Percentiles rank a stretch among this genome's conserved stretches.
phyloP scores from a whole-genome alignment of 1,140 invertebrate species.

The Aphaenogaster floridana region DNA sequence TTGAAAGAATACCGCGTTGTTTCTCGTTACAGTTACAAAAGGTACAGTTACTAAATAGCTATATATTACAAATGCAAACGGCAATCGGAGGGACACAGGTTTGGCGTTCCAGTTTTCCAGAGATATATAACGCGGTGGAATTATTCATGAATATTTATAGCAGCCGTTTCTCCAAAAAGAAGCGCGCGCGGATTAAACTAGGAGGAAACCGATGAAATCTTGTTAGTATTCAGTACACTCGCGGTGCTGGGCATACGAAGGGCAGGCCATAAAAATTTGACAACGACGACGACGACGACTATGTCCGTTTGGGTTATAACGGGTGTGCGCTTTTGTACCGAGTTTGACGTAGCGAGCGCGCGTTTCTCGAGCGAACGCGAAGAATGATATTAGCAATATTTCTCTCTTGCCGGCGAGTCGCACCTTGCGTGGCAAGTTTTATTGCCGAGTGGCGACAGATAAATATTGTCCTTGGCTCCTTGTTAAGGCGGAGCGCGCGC shows the following conservation, averaged over 20 bases:
- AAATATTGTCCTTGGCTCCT: conserved; percentile 70
- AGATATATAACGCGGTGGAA: conserved; percentile 12
- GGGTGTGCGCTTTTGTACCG: conserved; percentile 26
- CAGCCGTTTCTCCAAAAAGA: conserved; percentile 52
- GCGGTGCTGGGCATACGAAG: conserved; percentile 42
- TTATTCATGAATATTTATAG: conserved; percentile 63
- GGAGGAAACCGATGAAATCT: conserved; percentile 55
- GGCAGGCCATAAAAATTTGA: conserved; percentile 47
- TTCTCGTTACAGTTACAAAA: neutral
- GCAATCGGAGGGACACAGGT: conserved; percentile 11
- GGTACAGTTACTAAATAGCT: neutral
- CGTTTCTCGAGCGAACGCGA: conserved; percentile 17
- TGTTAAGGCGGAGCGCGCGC: conserved; percentile 60
- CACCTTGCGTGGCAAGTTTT: conserved; percentile 72
- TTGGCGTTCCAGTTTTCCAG: conserved; percentile 29
- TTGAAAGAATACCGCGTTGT: neutral
- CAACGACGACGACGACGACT: conserved; percentile 7
- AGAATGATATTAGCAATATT: conserved; percentile 72
- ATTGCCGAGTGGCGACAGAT: conserved; percentile 72
- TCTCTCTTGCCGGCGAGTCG: conserved; percentile 64
- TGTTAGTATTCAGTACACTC: conserved; percentile 57
- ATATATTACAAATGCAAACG: conserved; percentile 26
- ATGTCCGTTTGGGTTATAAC: conserved; percentile 45
- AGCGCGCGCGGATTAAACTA: conserved; percentile 52
- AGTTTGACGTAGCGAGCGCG: conserved; percentile 38